These are phyloP conservation scores for Scopus umbretta DNA, from an alignment of 2,113 vertebrate genomes.

Conservation along the genomic window DNA sequence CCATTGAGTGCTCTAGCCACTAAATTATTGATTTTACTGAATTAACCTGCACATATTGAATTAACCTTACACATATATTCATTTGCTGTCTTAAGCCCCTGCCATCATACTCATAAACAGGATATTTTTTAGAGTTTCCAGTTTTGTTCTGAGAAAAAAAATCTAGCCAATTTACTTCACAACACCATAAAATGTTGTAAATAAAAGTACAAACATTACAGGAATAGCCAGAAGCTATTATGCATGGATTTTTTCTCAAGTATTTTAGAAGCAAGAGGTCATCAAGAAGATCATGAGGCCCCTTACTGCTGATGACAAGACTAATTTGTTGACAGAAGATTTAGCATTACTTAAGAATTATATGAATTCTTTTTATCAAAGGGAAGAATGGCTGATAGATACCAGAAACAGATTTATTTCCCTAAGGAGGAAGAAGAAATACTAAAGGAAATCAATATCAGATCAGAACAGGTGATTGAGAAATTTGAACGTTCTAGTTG, in stretches of 20 bases:
- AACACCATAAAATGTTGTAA: not conserved
- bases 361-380: constrained; percentile 68
- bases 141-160: not conserved
- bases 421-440: constrained; percentile 61
- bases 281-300: constrained; percentile 63
- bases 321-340: constrained; percentile 69
- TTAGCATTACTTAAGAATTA: constrained; percentile 69
- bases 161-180: not conserved
- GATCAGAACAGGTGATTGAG: constrained; percentile 63
- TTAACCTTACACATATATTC: constrained; percentile 41
- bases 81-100: not conserved
- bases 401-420: constrained; percentile 70
- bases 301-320: constrained; percentile 66
- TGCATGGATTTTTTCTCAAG: constrained; percentile 3
- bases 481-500: constrained; percentile 33
- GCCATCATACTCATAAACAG: not conserved
- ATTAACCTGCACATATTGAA: constrained; percentile 40
- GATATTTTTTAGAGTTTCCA: not conserved
- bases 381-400: constrained; percentile 56
- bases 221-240: not conserved
- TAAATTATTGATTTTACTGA: constrained; percentile 54
- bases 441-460: constrained; percentile 63
- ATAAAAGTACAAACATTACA: not conserved
- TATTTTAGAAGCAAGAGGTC: constrained; percentile 55
- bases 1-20: not conserved